These are phyloP conservation scores for Acipenser transmontanus DNA, from an alignment of 2,797 vertebrate species.

Conservation along the genomic window DNA sequence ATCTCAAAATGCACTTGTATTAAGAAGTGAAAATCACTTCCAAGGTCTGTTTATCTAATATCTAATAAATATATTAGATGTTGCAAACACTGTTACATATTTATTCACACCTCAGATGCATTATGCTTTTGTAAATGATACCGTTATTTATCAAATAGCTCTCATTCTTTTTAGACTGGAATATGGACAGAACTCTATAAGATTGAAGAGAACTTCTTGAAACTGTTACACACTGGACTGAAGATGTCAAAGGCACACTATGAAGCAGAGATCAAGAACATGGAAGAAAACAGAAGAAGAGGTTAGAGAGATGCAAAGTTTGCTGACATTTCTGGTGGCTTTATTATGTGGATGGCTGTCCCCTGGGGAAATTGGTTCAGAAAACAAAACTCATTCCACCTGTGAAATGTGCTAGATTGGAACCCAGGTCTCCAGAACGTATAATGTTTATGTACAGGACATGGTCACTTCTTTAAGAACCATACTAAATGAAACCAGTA, in stretches of 20 bases:
- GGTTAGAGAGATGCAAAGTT: conserved; percentile 39
- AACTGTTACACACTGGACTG: conserved; percentile 80
- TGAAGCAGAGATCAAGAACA: conserved; percentile 81
- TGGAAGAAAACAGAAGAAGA: conserved; percentile 52
- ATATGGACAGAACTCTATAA: conserved; percentile 81
- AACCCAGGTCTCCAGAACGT: no score
- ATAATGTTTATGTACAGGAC: no score
- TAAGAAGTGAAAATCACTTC: no score
- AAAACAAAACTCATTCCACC: neutral
- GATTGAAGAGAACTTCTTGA: conserved; percentile 77
- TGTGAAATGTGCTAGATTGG: neutral
- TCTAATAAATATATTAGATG: neutral
- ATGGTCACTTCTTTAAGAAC: neutral
- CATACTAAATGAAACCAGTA: neutral
- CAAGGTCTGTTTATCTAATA: neutral
- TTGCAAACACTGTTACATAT: neutral
- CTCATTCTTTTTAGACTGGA: conserved; percentile 50
- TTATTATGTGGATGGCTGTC: neutral
- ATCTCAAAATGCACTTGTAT: no score
- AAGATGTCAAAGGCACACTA: conserved; percentile 96
- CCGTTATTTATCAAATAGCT: neutral
- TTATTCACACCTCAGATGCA: no score
- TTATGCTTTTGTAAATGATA: neutral
- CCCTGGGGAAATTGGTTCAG: neutral
- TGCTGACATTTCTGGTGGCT: neutral